Base-by-base conservation (phyloP, 2,797 vertebrate genomes). In the Halcyon badia region DNA sequence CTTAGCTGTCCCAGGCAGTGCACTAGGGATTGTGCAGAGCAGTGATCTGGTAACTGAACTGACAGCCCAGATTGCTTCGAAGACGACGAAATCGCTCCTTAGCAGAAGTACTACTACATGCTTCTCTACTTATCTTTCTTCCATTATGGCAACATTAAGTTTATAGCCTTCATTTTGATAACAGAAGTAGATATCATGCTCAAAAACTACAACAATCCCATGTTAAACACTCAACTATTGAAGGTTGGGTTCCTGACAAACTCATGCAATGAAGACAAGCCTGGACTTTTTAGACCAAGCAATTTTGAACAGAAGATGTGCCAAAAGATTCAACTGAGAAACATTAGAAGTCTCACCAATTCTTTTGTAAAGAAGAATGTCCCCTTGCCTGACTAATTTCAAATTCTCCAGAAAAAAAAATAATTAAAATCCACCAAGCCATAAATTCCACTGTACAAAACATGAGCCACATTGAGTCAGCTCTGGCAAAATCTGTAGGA, bases 311-410 rank as follows among this genome's bases (percentile, higher is more conserved):
- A 83, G 31, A 70, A 37, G 20, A 79, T 22, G 39, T 31, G 37
- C 58, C 81, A 91, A 88, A 83, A 84, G 25, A 86, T 22, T 83
- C 54, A 88, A 35, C 41, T n/a, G 14, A 79, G 60, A 83, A 95
- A 78, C 22, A 58, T 51, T 21, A 79, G 15, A 62, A 42, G 31
- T 14, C 42, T 76, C 62, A 71, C 5, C 0, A 6, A 19, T 11
- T 58, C 41, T 35, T 48, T 48, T 66, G 11, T 26, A 28, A 52
- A 30, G 26, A 28, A 52, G 28, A 51, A 49, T 30, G 51, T 70
- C 68, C 39, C 11, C 2, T 85, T 76, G 35, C 35, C 76, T 65
- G 42, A 88, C 79, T 68, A 39, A 84, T 66, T 91, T 91, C 5
- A 72, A 78, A 61, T 54, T 71, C 72, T 76, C 56, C 71, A 86